A percentile compares a stretch with the other conserved stretches of the same genome.
These are phyloP conservation scores for Actias luna DNA, from an alignment of 2,888 invertebrate species.

Conservation along the genomic window DNA sequence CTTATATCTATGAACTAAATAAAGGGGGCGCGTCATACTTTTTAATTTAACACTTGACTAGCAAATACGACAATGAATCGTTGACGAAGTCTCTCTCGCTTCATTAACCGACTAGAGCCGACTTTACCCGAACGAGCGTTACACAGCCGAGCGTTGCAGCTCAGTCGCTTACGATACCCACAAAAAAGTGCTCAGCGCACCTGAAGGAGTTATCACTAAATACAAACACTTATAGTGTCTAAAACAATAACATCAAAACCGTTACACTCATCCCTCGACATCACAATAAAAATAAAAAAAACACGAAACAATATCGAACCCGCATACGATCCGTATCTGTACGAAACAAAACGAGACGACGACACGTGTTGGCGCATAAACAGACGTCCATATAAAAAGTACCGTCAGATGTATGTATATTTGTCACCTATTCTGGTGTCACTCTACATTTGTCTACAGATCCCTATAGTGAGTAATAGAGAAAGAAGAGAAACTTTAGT, in stretches of 20 bases:
- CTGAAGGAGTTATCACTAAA: no score
- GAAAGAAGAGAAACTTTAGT: no score
- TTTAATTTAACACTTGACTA: no score
- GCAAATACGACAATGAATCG: no score
- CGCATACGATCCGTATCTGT: slow-evolving; percentile 71
- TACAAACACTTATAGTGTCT: slow-evolving; percentile 17
- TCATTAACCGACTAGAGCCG: no score
- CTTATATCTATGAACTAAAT: no score
- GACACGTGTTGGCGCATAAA: slow-evolving; percentile 71
- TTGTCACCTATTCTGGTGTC: slow-evolving; percentile 12
- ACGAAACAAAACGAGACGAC: slow-evolving; percentile 26
- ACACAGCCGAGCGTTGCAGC: no score
- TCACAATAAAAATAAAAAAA: slow-evolving; percentile 31
- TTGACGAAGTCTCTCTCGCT: no score
- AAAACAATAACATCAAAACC: slow-evolving; percentile 34
- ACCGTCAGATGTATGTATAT: slow-evolving; percentile 20
- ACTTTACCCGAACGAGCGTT: no score
- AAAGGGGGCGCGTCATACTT: no score
- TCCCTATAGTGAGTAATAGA: background rate
- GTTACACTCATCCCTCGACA: slow-evolving; percentile 42
- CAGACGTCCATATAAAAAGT: slow-evolving; percentile 14
- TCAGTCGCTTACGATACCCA: no score
- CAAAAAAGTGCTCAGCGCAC: no score
- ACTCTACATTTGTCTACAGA: slow-evolving; percentile 1
- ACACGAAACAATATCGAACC: slow-evolving; percentile 54